Conservation (phyloP, 2,113 vertebrate species). For the Poeciliopsis prolifica region DNA sequence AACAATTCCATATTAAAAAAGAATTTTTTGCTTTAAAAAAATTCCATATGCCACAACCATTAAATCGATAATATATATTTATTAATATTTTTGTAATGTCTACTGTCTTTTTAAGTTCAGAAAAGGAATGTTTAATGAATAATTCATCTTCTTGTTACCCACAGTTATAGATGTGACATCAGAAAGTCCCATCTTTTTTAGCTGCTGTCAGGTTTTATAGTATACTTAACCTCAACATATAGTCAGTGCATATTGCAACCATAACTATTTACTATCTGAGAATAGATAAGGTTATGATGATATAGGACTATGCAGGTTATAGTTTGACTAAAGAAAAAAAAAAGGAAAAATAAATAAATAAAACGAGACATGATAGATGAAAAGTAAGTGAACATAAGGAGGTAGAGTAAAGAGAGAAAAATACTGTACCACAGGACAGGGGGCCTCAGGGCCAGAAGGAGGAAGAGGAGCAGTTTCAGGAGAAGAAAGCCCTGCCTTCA, state of each 20-base stretch:
- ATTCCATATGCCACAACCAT: not conserved
- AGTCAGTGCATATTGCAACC: not conserved
- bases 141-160: not conserved
- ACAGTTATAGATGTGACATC: too few relatives aligned
- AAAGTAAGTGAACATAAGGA: not conserved
- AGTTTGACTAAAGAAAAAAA: not conserved
- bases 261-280: not conserved
- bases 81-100: not conserved
- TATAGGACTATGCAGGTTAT: not conserved
- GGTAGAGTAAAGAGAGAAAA: slow-evolving; percentile 43
- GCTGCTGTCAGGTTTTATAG: too few relatives aligned
- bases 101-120: not conserved
- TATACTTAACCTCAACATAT: not conserved
- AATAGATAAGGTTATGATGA: not conserved
- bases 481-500: slow-evolving; percentile 71
- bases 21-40: not conserved
- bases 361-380: slow-evolving; percentile 11
- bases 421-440: slow-evolving; percentile 86
- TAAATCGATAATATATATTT: not conserved
- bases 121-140: not conserved
- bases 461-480: slow-evolving; percentile 63
- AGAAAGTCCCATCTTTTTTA: too few relatives aligned
- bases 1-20: not conserved
- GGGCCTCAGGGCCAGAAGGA: slow-evolving; percentile 74
- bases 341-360: not conserved